A percentile compares a stretch with the other conserved stretches of the same genome.
These are phyloP conservation scores for Struthidea cinerea DNA, from an alignment of 2,113 vertebrate species.

Conservation along the genomic window DNA sequence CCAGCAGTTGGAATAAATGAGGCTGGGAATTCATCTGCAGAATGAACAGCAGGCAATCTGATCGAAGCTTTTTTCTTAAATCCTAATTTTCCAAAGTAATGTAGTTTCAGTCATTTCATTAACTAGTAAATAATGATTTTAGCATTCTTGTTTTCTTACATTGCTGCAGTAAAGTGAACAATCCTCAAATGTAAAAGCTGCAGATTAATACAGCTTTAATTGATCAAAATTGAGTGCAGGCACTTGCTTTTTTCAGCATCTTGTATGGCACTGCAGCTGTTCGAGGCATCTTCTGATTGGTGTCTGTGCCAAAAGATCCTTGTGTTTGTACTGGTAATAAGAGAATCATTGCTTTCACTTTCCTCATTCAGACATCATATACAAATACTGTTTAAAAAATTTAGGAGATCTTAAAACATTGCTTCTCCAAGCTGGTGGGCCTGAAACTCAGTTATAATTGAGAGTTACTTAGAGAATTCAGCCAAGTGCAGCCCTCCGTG, in stretches of 20 bases:
- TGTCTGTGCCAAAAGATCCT: constrained; percentile 42
- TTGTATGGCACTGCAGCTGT: constrained; percentile 55
- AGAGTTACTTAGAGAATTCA: background rate
- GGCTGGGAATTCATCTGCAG: background rate
- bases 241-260: constrained; percentile 51
- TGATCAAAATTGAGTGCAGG: constrained; percentile 50
- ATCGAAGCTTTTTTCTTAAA: background rate
- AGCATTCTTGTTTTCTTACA: constrained; percentile 19
- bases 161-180: constrained; percentile 11
- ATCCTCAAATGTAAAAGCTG: constrained; percentile 41
- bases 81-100: background rate
- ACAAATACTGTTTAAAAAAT: constrained; percentile 44
- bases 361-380: constrained; percentile 1
- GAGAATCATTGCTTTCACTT: constrained; percentile 53
- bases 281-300: constrained; percentile 12
- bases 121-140: constrained; percentile 41
- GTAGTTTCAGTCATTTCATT: background rate
- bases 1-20: background rate
- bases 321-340: constrained; percentile 42
- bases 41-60: background rate
- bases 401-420: background rate
- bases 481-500: background rate
- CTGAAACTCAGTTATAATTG: background rate
- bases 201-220: constrained; percentile 51
- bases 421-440: background rate